These are phyloP conservation scores for Watsonalla binaria DNA, from an alignment of 2,888 invertebrate genomes.

Conservation along the genomic window DNA sequence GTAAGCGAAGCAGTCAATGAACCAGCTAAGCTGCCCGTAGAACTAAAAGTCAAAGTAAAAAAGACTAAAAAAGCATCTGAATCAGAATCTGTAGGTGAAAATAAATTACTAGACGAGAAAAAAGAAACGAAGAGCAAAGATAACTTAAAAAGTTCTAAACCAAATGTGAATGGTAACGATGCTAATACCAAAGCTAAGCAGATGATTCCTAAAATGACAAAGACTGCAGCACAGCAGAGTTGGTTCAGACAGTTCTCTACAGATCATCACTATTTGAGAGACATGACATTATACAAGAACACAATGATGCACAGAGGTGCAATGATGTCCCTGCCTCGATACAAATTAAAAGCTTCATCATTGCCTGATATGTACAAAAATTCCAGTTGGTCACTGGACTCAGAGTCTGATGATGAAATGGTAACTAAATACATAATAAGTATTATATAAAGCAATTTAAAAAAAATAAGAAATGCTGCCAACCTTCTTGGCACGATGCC, in stretches of 20 bases:
- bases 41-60: constrained; percentile 42
- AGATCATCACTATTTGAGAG: constrained; percentile 83
- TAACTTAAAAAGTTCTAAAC: constrained; percentile 16
- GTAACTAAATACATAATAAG: constrained; percentile 69
- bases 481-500: no score
- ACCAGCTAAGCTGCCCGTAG: constrained; percentile 50
- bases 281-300: constrained; percentile 85
- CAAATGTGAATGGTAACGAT: constrained; percentile 15
- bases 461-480: no score
- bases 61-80: constrained; percentile 25
- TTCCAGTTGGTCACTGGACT: constrained; percentile 85
- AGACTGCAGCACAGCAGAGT: constrained; percentile 24
- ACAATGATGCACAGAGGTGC: constrained; percentile 92
- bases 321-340: constrained; percentile 88
- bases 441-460: no score
- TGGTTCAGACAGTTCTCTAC: constrained; percentile 76
- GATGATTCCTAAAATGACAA: constrained; percentile 8
- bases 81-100: constrained; percentile 12
- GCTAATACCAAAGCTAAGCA: constrained; percentile 14
- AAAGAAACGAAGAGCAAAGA: constrained; percentile 11
- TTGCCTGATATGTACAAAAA: constrained; percentile 93
- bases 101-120: constrained; percentile 1
- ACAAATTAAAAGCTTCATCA: constrained; percentile 88
- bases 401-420: constrained; percentile 80
- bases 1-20: constrained; percentile 22